Evolutionary conservation across 2,888 invertebrate species (phyloP), one percentile per base, ranked within the genome.

Genomic region (Linnaemya vulpina): DNA sequence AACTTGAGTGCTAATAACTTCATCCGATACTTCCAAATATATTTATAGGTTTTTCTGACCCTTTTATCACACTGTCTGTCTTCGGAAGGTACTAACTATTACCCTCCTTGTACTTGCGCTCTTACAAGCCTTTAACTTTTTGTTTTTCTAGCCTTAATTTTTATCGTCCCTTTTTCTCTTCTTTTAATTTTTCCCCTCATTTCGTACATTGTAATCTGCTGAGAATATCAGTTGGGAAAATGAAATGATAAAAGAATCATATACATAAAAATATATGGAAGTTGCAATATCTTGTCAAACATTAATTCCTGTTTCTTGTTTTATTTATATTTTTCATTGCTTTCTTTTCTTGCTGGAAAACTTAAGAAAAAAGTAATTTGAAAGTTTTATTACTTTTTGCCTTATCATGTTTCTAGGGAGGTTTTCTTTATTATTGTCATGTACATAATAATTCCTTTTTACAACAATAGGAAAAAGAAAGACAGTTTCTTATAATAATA

Each of bases 341-440:
- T 76, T 76, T 46, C 65, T 67, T 60, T 80, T 58, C 40, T 71
- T 76, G 60, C 38, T 65, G 30, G 20, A 35, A 38, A 71, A 77
- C 40, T 62, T 38, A 71, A 76, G 81, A 86, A 86, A 86, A 87
- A 87, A 87, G 86, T 83, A 85, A 88, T 88, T 87, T 88, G 80
- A 87, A 87, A 88, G 88, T 88, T 88, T 87, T 88, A 88, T 88
- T 88, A 87, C 87, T 87, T 87, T 87, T 86, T 86, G 85, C 82
- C 87, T 83, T 86, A 86, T 85, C 85, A 79, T 85, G 82, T 82
- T 85, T 82, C 85, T 55, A 78, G 85, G 85, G 85, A 85, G 85
- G 78, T 78, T 82, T 85, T 79, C 85, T 85, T 85, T 82, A 75
- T 82, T 82, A 82, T 82, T 82, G 85, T 85, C 82, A 76, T 84